A percentile compares a stretch with the other conserved stretches of the same genome.
These are phyloP conservation scores for Phoxinus phoxinus DNA, from an alignment of 2,113 vertebrate species.

Conservation along the genomic window DNA sequence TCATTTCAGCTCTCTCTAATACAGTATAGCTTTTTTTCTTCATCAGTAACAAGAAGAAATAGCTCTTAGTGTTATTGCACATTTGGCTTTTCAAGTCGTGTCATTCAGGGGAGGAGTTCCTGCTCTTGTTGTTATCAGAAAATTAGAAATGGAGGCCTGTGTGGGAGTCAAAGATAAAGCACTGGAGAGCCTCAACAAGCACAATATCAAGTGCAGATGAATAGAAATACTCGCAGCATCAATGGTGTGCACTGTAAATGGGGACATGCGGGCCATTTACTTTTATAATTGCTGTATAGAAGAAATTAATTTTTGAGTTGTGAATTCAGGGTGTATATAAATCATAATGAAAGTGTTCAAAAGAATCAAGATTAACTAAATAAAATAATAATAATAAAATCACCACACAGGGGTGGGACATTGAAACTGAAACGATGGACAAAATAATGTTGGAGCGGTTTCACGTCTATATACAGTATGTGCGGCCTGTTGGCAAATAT, in stretches of 20 bases:
- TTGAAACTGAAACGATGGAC: no score
- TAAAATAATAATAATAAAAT: background rate
- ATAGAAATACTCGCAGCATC: constrained; percentile 69
- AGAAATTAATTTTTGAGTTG: background rate
- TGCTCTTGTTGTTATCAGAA: constrained; percentile 77
- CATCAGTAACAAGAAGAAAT: constrained; percentile 25
- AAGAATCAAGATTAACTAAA: background rate
- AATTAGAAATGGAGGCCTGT: constrained; percentile 77
- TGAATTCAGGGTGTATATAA: background rate
- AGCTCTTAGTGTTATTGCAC: constrained; percentile 70
- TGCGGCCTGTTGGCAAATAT: no score
- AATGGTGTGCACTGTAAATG: constrained; percentile 65
- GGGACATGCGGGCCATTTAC: constrained; percentile 51
- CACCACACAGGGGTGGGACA: no score
- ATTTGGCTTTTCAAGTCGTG: constrained; percentile 70
- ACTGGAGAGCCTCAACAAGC: constrained; percentile 66
- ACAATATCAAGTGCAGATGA: constrained; percentile 70
- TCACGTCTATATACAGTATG: no score
- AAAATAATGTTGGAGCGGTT: no score
- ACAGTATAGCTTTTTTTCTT: constrained; percentile 21
- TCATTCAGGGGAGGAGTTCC: constrained; percentile 67
- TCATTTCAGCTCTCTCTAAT: background rate
- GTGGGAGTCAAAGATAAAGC: constrained; percentile 75
- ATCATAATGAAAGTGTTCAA: background rate
- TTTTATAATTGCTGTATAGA: constrained; percentile 24